These are phyloP conservation scores for Rafetus swinhoei DNA, from an alignment of 2,113 vertebrate species.

Conservation along the genomic window DNA sequence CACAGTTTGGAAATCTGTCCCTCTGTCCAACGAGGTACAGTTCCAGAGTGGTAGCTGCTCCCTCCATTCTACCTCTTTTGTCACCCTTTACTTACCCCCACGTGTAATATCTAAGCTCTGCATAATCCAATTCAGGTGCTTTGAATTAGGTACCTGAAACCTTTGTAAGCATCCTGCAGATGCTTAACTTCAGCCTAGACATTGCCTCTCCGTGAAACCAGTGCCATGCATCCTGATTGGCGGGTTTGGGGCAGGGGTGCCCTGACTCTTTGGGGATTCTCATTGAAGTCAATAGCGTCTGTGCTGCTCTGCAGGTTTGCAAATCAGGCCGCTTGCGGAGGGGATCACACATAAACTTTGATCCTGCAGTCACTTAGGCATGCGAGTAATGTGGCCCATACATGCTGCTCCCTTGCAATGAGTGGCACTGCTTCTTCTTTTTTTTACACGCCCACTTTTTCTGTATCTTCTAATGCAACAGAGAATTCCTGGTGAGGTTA, in stretches of 20 bases:
- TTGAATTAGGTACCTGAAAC: not conserved
- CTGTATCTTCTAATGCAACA: not conserved
- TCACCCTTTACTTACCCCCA: not conserved
- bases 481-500: accelerated
- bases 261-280: not conserved
- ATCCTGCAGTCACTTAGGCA: not conserved
- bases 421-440: accelerated
- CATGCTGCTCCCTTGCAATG: not conserved
- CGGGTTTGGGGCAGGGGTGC: accelerated
- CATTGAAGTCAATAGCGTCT: not conserved
- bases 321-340: not conserved
- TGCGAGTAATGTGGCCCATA: not conserved
- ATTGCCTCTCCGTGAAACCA: not conserved
- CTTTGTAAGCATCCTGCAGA: not conserved
- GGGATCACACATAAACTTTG: not conserved
- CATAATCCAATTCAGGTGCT: not conserved
- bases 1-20: accelerated
- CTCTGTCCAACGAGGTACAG: not conserved
- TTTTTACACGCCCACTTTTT: not conserved
- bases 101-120: not conserved
- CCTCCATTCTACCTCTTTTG: not conserved
- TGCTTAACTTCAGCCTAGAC: not conserved
- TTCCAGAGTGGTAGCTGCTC: not conserved
- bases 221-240: accelerated
- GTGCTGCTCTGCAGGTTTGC: not conserved